Evolutionary conservation across 2,888 invertebrate genomes (phyloP), one percentile per base, ranked within the genome.

Genomic region (Polydrusus cervinus): DNA sequence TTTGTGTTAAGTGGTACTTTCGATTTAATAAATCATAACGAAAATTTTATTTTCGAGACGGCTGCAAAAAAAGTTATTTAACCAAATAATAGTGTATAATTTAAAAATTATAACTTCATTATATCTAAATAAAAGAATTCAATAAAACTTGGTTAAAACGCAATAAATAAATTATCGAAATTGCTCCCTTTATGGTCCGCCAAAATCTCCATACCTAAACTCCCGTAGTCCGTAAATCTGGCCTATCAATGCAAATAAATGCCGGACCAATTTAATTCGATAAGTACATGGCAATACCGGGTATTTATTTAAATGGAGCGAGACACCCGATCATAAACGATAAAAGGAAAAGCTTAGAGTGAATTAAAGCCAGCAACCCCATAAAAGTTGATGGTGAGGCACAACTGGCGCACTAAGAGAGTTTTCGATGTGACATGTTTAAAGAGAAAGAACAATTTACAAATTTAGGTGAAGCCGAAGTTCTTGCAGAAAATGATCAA

Each of bases 341-440:
- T 84, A 84, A 85, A 84, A 80, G 81, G 84, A 84, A 84, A 83
- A 82, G 83, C 83, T 82, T 82, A 84, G 83, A 82, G 82, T 82
- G 83, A 82, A 85, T 85, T 81, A 82, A 80, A 81, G 75, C 82
- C 80, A 81, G 82, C 82, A 72, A 80, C 82, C 83, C 83, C 81
- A 81, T 81, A 78, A 79, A 81, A 78, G 81, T 82, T 66, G 77
- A 78, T 79, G 30, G 18, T 49, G 61, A 53, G 67, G 74, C 80
- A 81, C 83, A 84, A 84, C 83, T 84, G 84, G 81, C 83, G 80
- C 61, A 40, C 11, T 11, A 66, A 30, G 34, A 18, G 76, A 76
- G 76, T 76, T 76, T 76, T 73, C 45, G 69, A 34, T 34, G n/a
- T 47, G 30, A 57, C 18, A 14, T 53, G 3, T 53, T 53, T n/a